Conservation (phyloP, 2,113 vertebrate species). For the Narcine bancroftii region DNA sequence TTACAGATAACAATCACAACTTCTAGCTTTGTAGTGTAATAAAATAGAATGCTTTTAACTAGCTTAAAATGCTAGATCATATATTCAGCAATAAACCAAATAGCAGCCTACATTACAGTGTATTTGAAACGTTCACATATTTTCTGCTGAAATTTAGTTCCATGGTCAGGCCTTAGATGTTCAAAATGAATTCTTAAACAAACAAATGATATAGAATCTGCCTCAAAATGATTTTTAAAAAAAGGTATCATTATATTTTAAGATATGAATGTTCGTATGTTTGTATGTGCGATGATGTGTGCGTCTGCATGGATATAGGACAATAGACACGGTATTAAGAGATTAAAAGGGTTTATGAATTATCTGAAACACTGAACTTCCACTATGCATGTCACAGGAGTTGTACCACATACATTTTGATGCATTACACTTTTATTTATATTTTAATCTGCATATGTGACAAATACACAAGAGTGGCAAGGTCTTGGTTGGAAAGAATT, state of each 20-base stretch:
- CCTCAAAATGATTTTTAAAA: constrained; percentile 30
- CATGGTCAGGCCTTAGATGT: constrained; percentile 27
- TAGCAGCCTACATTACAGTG: constrained; percentile 79
- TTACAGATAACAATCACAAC: constrained; percentile 72
- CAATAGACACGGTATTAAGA: neutral
- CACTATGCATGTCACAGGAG: constrained; percentile 34
- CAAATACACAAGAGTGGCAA: constrained; percentile 9
- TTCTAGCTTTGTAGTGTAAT: constrained; percentile 69
- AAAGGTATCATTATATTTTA: constrained; percentile 34
- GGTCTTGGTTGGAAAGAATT: constrained; percentile 15
- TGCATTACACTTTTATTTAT: constrained; percentile 28
- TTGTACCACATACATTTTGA: constrained; percentile 27
- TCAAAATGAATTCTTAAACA: constrained; percentile 14
- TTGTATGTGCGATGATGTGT: neutral
- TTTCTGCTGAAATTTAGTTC: constrained; percentile 45
- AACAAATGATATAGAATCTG: constrained; percentile 26
- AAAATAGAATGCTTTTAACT: constrained; percentile 77
- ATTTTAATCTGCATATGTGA: constrained; percentile 23
- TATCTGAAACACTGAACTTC: constrained; percentile 35
- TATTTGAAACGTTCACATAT: constrained; percentile 64
- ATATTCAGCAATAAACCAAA: constrained; percentile 72
- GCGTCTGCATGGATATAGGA: constrained; percentile 2
- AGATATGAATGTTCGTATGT: neutral
- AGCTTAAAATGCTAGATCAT: constrained; percentile 75
- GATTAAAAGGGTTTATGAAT: constrained; percentile 20